Conservation (phyloP, 2,797 vertebrate genomes). For the Chaetodon trifasciatus region DNA sequence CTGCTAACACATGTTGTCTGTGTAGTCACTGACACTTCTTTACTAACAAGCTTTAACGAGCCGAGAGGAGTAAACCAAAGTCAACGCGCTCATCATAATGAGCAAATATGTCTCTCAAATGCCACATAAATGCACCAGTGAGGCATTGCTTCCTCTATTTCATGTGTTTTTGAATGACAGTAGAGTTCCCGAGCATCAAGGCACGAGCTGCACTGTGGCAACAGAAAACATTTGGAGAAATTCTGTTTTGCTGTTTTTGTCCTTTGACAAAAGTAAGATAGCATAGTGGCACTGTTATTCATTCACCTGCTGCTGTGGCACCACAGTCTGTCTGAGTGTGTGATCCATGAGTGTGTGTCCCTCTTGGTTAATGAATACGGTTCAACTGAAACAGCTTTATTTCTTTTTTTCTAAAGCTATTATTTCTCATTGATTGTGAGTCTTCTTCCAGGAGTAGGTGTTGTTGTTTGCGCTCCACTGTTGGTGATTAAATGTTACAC, state of each 20-base stretch:
- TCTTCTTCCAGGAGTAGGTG: conserved; percentile 11
- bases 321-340: background rate
- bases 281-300: background rate
- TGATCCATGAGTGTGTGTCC: background rate
- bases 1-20: background rate
- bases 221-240: background rate
- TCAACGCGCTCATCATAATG: background rate
- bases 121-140: background rate
- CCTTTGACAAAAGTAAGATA: background rate
- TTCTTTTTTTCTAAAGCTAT: background rate
- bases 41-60: background rate
- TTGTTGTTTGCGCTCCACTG: conserved; percentile 12
- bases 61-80: conserved; percentile 16
- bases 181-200: background rate
- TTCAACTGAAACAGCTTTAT: background rate
- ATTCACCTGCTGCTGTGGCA: background rate
- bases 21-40: background rate
- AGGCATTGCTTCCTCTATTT: background rate
- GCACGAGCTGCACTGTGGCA: background rate
- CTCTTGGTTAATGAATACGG: background rate
- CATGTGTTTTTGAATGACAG: conserved; percentile 10
- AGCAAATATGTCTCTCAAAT: conserved; percentile 11
- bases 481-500: conserved; percentile 28
- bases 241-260: conserved; percentile 12
- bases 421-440: background rate